Evolutionary conservation across 2,888 invertebrate genomes (phyloP).

Genomic region (Polymixis flavicincta): DNA sequence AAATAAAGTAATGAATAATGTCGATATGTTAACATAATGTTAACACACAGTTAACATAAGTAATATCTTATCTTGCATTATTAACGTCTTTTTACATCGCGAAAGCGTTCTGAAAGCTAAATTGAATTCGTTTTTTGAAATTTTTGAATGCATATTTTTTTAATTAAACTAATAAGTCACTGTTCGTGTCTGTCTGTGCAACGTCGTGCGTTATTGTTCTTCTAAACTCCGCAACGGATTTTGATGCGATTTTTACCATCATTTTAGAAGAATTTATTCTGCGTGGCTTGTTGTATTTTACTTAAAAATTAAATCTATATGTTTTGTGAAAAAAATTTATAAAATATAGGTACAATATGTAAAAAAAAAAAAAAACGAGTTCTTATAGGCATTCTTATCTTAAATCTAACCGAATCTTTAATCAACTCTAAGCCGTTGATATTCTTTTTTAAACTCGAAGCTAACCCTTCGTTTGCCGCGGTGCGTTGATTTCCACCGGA

Average conservation of each 20-base stretch:
- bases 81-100: constrained; percentile 9
- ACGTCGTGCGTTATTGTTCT: not conserved
- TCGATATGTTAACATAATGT: constrained; percentile 37
- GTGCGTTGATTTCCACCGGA: constrained; percentile 80
- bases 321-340: too few species aligned
- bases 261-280: not conserved
- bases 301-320: too few species aligned
- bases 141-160: constrained; percentile 7
- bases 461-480: constrained; percentile 79
- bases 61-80: constrained; percentile 43
- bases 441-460: constrained; percentile 61
- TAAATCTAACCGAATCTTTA: constrained; percentile 47
- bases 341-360: too few species aligned
- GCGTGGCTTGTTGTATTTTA: not conserved
- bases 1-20: constrained; percentile 38
- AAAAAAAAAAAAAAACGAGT: constrained; percentile 30
- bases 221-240: not conserved
- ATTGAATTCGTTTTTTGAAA: not conserved
- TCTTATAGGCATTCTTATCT: constrained; percentile 26
- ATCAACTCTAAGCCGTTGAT: constrained; percentile 53
- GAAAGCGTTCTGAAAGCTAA: not conserved
- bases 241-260: not conserved
- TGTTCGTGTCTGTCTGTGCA: not conserved
- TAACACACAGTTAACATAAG: constrained; percentile 43
- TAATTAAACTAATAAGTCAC: not conserved